phyloP scores from a whole-genome alignment of 2,113 vertebrate species.

The Polyodon spathula region DNA sequence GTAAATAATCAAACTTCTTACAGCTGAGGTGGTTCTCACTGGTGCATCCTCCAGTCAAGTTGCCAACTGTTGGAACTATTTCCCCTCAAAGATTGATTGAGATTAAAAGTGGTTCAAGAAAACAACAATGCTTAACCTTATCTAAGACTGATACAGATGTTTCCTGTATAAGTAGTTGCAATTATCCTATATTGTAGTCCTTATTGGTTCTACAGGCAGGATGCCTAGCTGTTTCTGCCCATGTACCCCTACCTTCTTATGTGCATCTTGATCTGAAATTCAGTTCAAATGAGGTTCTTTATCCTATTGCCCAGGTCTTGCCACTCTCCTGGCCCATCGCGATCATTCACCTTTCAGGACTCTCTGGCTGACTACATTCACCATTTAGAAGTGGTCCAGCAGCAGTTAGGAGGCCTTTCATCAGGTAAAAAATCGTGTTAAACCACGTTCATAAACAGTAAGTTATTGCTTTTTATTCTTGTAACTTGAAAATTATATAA shows the following conservation, averaged over 20 bases:
- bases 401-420: conserved; percentile 56
- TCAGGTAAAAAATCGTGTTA: conserved; percentile 55
- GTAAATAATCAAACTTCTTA: conserved; percentile 35
- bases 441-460: not conserved
- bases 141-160: no score
- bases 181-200: no score
- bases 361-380: conserved; percentile 82
- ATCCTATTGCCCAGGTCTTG: conserved; percentile 22
- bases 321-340: conserved; percentile 23
- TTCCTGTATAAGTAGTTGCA: no score
- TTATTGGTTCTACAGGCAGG: not conserved
- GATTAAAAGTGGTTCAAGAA: no score
- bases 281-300: conserved; percentile 12
- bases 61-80: not conserved
- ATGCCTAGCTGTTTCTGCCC: not conserved
- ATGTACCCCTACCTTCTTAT: not conserved
- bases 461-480: no score
- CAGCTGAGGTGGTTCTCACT: no score
- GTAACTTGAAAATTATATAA: no score
- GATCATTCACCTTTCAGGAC: conserved; percentile 65
- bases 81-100: no score
- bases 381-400: conserved; percentile 78
- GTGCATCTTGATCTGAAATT: conserved; percentile 26
- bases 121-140: no score
- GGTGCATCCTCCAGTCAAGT: not conserved